These are phyloP conservation scores for Setophaga petechia DNA, from an alignment of 2,113 vertebrate genomes.

Conservation along the genomic window DNA sequence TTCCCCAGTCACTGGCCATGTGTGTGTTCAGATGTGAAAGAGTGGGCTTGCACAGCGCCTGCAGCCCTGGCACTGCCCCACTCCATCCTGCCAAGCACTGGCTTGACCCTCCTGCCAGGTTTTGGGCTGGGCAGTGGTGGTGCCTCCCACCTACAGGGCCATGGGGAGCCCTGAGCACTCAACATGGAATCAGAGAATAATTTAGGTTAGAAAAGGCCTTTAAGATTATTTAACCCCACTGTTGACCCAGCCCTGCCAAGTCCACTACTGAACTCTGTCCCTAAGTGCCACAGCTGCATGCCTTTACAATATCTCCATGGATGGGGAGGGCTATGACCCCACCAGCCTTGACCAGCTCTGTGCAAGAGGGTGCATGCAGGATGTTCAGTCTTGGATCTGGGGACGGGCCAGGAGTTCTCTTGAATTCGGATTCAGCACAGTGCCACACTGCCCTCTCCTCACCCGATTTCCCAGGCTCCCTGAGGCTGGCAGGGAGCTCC, in stretches of 20 bases:
- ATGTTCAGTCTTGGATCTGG: background rate
- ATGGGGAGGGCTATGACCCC: background rate
- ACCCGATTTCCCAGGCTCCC: accelerated
- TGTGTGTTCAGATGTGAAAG: accelerated
- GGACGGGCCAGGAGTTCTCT: background rate
- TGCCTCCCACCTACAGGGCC: background rate
- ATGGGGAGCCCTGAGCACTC: accelerated
- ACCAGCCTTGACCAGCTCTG: background rate
- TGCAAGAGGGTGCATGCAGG: background rate
- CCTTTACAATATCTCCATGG: background rate
- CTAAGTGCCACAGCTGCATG: background rate
- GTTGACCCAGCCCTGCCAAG: background rate
- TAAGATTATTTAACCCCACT: background rate
- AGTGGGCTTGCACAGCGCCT: accelerated
- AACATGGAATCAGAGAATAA: background rate
- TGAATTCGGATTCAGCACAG: no score
- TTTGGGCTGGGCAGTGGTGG: background rate
- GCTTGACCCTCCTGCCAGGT: background rate
- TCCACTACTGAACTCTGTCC: background rate
- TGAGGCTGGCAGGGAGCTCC: background rate
- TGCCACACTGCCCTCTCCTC: background rate
- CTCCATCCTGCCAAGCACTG: background rate
- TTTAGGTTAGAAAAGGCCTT: background rate
- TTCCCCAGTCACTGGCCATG: background rate
- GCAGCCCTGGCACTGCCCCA: background rate